phyloP scores from a whole-genome alignment of 2,888 invertebrate genomes.

The Apoda limacodes region DNA sequence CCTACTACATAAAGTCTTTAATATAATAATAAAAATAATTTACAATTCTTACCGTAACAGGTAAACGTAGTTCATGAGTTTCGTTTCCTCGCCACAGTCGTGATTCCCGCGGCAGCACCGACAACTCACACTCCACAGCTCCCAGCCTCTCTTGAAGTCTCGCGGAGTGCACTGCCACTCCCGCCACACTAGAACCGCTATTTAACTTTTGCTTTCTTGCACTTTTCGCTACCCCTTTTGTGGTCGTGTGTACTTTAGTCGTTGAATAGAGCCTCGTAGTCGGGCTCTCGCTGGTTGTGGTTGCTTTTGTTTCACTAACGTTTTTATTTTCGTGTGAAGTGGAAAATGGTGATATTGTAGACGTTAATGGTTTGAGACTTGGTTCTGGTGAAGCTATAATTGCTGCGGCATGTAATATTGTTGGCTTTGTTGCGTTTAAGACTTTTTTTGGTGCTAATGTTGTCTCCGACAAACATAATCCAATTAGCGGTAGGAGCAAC shows the following conservation, averaged over 20 bases:
- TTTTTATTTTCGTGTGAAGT: slow-evolving; percentile 47
- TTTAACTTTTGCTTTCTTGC: slow-evolving; percentile 57
- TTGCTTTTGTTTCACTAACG: slow-evolving; percentile 48
- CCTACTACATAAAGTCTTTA: no score
- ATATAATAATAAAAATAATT: no score
- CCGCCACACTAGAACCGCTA: slow-evolving; percentile 35
- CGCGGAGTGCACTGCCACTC: slow-evolving; percentile 35
- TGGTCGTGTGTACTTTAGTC: slow-evolving; percentile 41
- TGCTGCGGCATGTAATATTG: slow-evolving; percentile 31
- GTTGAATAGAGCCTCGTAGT: slow-evolving; percentile 39
- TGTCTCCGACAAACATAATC: slow-evolving; percentile 33
- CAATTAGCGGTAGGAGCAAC: slow-evolving; percentile 41
- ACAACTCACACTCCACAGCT: slow-evolving; percentile 74
- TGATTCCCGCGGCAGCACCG: slow-evolving; percentile 73
- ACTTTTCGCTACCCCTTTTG: slow-evolving; percentile 50
- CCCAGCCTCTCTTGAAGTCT: slow-evolving; percentile 73
- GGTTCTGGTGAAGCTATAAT: slow-evolving; percentile 29
- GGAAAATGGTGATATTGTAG: slow-evolving; percentile 35
- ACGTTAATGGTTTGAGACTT: slow-evolving; percentile 38
- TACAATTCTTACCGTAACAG: slow-evolving; percentile 77
- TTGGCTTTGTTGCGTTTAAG: slow-evolving; percentile 35
- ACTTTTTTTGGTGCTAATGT: slow-evolving; percentile 31
- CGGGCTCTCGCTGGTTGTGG: slow-evolving; percentile 37
- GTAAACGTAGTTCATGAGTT: slow-evolving; percentile 76
- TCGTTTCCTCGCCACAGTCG: slow-evolving; percentile 79